Evolutionary conservation across 2,797 vertebrate species (phyloP).

Genomic region (Silurus lanzhouensis): DNA sequence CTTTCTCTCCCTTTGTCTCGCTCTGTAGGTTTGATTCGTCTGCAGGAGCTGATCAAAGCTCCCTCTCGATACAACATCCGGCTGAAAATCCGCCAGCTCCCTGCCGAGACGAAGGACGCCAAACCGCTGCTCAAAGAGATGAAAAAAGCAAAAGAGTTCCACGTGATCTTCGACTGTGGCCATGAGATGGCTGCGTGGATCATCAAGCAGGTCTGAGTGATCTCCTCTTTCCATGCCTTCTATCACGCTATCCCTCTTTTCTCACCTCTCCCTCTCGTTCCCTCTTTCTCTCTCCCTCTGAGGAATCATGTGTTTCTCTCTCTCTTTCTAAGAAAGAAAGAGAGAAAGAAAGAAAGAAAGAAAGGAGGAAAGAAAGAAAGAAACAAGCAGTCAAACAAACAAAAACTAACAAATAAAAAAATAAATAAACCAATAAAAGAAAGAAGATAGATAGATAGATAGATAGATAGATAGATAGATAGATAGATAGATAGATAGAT

Average conservation of each 20-base stretch:
- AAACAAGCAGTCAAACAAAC: too few relatives aligned
- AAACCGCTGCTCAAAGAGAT: conserved; percentile 98
- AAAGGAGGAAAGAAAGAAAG: too few relatives aligned
- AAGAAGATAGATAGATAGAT: too few relatives aligned
- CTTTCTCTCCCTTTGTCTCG: conserved; percentile 57
- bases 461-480: too few relatives aligned
- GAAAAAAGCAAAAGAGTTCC: conserved; percentile 98
- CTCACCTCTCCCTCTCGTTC: background rate
- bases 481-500: too few relatives aligned
- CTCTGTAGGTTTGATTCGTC: conserved; percentile 89
- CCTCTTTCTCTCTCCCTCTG: too few relatives aligned
- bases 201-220: conserved; percentile 87
- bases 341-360: too few relatives aligned
- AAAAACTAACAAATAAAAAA: too few relatives aligned
- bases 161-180: conserved; percentile 96
- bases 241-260: background rate
- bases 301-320: too few relatives aligned
- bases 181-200: conserved; percentile 98
- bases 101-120: conserved; percentile 94
- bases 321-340: too few relatives aligned
- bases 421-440: too few relatives aligned
- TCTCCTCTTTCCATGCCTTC: background rate
- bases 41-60: conserved; percentile 98
- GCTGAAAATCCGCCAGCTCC: conserved; percentile 96
- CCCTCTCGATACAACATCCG: conserved; percentile 96